Evolutionary conservation across 53 echinoderm and acorn worm species (phyloP), one percentile per base, ranked within the genome.

Genomic region (Luidia sarsii): DNA sequence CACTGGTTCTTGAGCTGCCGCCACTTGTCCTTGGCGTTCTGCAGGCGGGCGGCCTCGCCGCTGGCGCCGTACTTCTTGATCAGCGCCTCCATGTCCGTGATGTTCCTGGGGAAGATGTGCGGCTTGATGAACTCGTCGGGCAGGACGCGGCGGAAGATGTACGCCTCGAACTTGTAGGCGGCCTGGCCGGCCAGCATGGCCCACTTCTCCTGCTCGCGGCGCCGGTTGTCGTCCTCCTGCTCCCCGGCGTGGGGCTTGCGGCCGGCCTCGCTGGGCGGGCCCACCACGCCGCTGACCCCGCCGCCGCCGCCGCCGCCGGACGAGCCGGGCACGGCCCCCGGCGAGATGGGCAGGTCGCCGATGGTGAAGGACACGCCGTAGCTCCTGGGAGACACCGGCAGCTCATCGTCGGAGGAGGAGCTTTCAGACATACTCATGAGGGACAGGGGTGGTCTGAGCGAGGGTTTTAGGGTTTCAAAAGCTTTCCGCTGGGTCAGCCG

Each of bases 161-260:
- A 86, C 13, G 99, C 91, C 65, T 97, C 87, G 8, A 97, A 83
- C 53, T 97, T 97, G 72, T 91, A 97, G 13, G 91, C 94, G 11
- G 89, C 91, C 57, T 97, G 99, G 38, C 99, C 94, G 35, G 99
- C 99, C 22, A 99, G 91, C 99, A 99, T 99, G 64, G 99, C 91
- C 99, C 99, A 99, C 81, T 94, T 99, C 77, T 99, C 93, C 52
- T 83, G 82, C 67, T 99, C 99, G 18, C 93, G 89, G 39, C 85
- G 88, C 65, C 81, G 57, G 83, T 95, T 95, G 34, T 95, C 95
- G 33, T 92, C 87, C 37, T 90, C 92, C 13, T 48, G 62, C 63
- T 19, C 48, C 55, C 7, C 38, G 3, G 48, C 39, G 37, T 61
- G 55, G 25, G 10, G 39, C 3, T 5, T 9, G 4, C 15, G 50